phyloP scores from a whole-genome alignment of 2,888 invertebrate species.

The Desoria tigrina region DNA sequence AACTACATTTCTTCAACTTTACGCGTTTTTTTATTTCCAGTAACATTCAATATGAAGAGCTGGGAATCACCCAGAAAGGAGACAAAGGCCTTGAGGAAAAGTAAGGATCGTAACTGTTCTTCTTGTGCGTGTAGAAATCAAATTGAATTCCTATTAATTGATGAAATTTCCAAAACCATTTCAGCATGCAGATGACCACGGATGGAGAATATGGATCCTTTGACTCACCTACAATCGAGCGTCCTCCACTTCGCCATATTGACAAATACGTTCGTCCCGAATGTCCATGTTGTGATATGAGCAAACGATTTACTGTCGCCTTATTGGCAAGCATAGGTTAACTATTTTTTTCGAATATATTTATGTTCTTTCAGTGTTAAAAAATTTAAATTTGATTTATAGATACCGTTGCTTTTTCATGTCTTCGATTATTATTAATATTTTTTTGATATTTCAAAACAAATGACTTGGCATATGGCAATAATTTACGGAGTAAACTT shows the following conservation, averaged over 20 bases:
- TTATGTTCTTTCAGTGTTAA: background rate
- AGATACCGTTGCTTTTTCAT: no score
- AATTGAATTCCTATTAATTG: background rate
- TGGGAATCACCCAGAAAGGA: slow-evolving; percentile 62
- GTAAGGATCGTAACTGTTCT: slow-evolving; percentile 34
- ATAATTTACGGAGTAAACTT: no score
- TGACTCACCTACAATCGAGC: slow-evolving; percentile 60
- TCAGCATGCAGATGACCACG: slow-evolving; percentile 40
- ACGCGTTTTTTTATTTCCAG: slow-evolving; percentile 58
- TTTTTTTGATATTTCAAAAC: no score
- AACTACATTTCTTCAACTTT: no score
- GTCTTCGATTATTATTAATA: background rate
- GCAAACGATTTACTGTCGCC: slow-evolving; percentile 84
- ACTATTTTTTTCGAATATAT: slow-evolving; percentile 18
- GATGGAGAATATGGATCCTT: slow-evolving; percentile 49
- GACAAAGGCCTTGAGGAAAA: slow-evolving; percentile 46
- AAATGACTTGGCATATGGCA: no score
- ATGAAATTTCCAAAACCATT: slow-evolving; percentile 9
- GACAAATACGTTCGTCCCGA: slow-evolving; percentile 85
- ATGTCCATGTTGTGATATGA: slow-evolving; percentile 72
- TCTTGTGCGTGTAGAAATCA: no score
- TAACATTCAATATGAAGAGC: slow-evolving; percentile 67
- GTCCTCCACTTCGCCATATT: slow-evolving; percentile 80
- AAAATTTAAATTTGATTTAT: no score
- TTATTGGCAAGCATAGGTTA: slow-evolving; percentile 76